Evolutionary conservation across 1,140 invertebrate species (phyloP).

Genomic region (Periplaneta americana): DNA sequence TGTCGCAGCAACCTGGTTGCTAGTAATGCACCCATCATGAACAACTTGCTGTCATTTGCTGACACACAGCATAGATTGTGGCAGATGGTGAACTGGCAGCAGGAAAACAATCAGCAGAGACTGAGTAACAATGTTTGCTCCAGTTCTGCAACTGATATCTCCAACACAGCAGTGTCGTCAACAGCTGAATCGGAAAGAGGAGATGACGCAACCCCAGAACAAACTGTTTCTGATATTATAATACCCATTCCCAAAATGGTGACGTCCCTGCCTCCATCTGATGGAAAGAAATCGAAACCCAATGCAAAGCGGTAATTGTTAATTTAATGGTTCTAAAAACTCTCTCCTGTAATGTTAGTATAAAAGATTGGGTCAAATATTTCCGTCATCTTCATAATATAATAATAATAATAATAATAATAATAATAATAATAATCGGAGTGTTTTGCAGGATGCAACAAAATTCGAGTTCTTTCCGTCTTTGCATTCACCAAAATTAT

Average conservation of each 20-base stretch:
- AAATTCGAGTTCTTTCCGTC: too few relatives aligned
- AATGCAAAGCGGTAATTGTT: conserved; percentile 1
- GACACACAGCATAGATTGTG: conserved; percentile 43
- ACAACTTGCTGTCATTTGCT: conserved; percentile 37
- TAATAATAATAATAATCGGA: too few relatives aligned
- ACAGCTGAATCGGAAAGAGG: too few relatives aligned
- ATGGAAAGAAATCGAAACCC: neutral
- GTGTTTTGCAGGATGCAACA: too few relatives aligned
- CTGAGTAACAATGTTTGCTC: conserved; percentile 33
- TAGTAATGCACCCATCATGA: conserved; percentile 31
- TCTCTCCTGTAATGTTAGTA: too few relatives aligned
- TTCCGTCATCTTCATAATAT: too few relatives aligned
- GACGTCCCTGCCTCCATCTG: conserved; percentile 25
- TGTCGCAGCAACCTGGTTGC: conserved; percentile 20
- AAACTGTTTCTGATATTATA: neutral
- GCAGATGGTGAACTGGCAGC: conserved; percentile 28
- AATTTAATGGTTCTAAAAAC: neutral
- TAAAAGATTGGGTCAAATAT: too few relatives aligned
- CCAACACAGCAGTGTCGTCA: neutral
- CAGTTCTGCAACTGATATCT: neutral
- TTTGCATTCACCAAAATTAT: too few relatives aligned
- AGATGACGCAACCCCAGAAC: neutral
- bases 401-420: too few relatives aligned
- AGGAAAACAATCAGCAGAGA: conserved; percentile 23
- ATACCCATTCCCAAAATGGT: neutral